A percentile compares a stretch with the other conserved stretches of the same genome.
Evolutionary conservation across 1,140 invertebrate species (phyloP).

Genomic region (Drosophila pruinosa): DNA sequence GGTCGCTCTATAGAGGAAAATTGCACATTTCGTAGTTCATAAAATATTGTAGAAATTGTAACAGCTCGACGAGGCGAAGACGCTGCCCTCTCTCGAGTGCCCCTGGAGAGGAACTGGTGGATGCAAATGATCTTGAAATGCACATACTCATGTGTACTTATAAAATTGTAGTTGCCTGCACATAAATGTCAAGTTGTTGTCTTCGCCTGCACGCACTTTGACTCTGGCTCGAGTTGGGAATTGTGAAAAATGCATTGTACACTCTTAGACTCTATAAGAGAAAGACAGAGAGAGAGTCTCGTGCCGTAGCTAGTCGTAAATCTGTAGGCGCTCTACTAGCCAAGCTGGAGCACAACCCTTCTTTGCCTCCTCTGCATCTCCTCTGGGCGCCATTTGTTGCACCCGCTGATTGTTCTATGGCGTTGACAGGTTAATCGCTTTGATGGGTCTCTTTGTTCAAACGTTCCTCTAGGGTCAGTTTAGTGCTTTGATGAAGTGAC

Average conservation of each 20-base stretch:
- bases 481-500: constrained; percentile 30
- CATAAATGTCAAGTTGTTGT: constrained; percentile 78
- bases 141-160: constrained; percentile 50
- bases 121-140: constrained; percentile 76
- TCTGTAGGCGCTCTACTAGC: constrained; percentile 51
- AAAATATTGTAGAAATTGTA: constrained; percentile 52
- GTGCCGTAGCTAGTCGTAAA: constrained; percentile 53
- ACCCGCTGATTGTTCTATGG: constrained; percentile 65
- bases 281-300: background rate
- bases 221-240: background rate
- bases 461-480: constrained; percentile 52
- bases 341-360: constrained; percentile 45
- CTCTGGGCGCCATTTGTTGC: constrained; percentile 47
- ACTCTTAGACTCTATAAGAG: too few species aligned
- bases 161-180: constrained; percentile 66
- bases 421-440: constrained; percentile 71
- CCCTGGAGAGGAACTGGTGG: constrained; percentile 15
- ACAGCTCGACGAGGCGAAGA: constrained; percentile 18
- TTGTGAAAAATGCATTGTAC: too few species aligned
- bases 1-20: constrained; percentile 27
- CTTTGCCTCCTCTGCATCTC: constrained; percentile 15
- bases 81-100: constrained; percentile 43
- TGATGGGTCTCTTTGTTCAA: background rate
- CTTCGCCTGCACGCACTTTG: constrained; percentile 65
- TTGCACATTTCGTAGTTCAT: constrained; percentile 76